Base-by-base conservation (phyloP, 2,113 vertebrate genomes). In the Gallinago media region DNA sequence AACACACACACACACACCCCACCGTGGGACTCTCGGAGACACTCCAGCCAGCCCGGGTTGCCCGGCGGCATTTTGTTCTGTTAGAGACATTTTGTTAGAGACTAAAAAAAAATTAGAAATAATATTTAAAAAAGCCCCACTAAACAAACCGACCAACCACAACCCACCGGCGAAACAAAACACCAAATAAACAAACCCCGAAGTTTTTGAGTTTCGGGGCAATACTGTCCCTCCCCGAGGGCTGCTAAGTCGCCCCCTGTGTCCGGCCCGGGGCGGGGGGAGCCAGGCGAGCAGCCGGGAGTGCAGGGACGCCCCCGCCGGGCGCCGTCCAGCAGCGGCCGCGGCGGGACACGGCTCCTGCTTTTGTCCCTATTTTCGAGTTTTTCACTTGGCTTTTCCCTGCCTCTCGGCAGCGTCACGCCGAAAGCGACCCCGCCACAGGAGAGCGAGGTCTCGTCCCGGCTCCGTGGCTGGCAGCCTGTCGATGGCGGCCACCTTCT, bases 401-500 rank as follows among this genome's bases (percentile, higher is more conserved):
- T 3, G 8, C 29, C 32, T 15, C n/a, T 18, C 55, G 38, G 32
- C 42, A 26, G 66, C 23, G 36, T 16, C 78, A 32, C 54, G 13
- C 25, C 11, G 65, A 40, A 46, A 32, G 1, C 50, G 8, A 46
- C 29, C 44, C 31, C 19, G 12, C 27, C 10, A 4, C 12, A 6
- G 22, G 9, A 0, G 19, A 65, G 47, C 2, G 8, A 13, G n/a
- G 17, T 5, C 76, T 77, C 20, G 61, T 21, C 32, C 40, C 27
- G 36, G 14, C 25, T 52, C 32, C 11, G 4, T 3, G 46, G 0
- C 49, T 1, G 27, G 42, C 29, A 27, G 59, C 42, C 36, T 1
- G 32, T 5, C 19, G 62, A 23, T 27, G 26, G 34, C 8, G 23
- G 18, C 20, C 56, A 17, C 73, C 42, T 7, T 3, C 14, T 27